Base-by-base conservation (phyloP, 1,140 invertebrate genomes). In the Rhysida immarginata region DNA sequence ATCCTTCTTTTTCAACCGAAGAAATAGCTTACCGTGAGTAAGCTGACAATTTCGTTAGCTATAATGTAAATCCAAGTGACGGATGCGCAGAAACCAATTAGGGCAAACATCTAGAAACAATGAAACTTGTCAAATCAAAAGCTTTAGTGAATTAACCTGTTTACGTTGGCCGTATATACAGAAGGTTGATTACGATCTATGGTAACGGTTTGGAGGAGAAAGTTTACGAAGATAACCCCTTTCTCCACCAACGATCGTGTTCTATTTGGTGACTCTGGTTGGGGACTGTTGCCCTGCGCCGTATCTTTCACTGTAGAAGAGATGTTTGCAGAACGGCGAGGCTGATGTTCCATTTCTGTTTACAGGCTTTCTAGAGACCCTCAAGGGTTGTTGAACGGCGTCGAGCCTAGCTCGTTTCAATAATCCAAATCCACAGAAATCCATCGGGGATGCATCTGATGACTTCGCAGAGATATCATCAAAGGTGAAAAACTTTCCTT, bases 21-120 rank as follows among this genome's bases (percentile, higher is more conserved):
- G n/a, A n/a, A 23, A 46, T 26, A 11, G 26, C 49, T 13, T 11
- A 51, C 49, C 23, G 20, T 63, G 21, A 84, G 66, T 24, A 81
- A 71, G 54, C 74, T 75, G 58, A 85, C 77, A 55, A 84, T 75
- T 68, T 84, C 82, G 59, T 78, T 73, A 43, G 82, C 81, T 8
- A 83, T 66, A 54, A 72, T 62, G 67, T 84, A 84, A 27, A 85
- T 81, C 73, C 79, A 80, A 23, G 79, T 61, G 56, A 83, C 75
- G 20, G 81, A 77, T 14, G 75, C 68, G 5, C 77, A 41, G 66
- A 84, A 84, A 41, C 80, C 81, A 16, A 79, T 50, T 65, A 80
- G 81, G 20, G 78, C 76, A 64, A 78, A 78, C 2, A 61, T 63
- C 78, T 78, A 62, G 44, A 68, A 65, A 23, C 13, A 48, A 48